phyloP scores from a whole-genome alignment of 37 sponge, comb jelly and placozoan species.

The Geodia barretti region DNA sequence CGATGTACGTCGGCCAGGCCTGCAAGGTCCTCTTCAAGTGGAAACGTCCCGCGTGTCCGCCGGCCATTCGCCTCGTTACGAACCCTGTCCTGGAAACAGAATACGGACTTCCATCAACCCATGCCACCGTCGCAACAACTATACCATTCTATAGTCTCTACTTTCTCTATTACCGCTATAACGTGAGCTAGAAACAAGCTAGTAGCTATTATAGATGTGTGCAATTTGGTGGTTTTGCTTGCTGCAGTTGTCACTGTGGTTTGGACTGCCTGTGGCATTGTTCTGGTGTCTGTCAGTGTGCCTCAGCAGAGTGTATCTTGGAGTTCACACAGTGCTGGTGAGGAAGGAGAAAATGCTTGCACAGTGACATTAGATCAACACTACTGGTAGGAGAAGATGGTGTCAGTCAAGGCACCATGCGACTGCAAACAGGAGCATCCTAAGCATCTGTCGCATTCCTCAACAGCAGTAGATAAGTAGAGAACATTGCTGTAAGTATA shows the following conservation, averaged over 20 bases:
- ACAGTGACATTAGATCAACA: background rate
- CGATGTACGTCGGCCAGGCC: slow-evolving; percentile 95
- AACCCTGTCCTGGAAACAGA: slow-evolving; percentile 72
- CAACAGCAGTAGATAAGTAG: no score
- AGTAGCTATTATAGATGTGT: background rate
- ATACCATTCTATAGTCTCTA: slow-evolving; percentile 79
- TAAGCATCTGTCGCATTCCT: no score
- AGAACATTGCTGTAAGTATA: no score
- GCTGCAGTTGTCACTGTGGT: slow-evolving; percentile 23
- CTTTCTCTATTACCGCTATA: slow-evolving; percentile 46
- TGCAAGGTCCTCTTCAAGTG: slow-evolving; percentile 69
- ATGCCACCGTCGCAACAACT: slow-evolving; percentile 79
- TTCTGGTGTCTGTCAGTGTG: slow-evolving; percentile 82
- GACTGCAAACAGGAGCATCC: no score
- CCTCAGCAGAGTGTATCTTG: slow-evolving; percentile 86
- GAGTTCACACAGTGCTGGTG: slow-evolving; percentile 86
- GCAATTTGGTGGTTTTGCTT: background rate
- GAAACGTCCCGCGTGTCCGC: slow-evolving; percentile 77
- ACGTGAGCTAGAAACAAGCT: slow-evolving; percentile 56
- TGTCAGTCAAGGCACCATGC: no score
- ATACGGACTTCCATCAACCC: slow-evolving; percentile 96
- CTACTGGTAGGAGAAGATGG: no score
- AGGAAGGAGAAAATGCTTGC: background rate
- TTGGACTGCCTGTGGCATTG: slow-evolving; percentile 33
- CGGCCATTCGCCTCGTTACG: slow-evolving; percentile 70